Conservation (phyloP, 2,888 invertebrate genomes). For the Amblyjoppa proteus region DNA sequence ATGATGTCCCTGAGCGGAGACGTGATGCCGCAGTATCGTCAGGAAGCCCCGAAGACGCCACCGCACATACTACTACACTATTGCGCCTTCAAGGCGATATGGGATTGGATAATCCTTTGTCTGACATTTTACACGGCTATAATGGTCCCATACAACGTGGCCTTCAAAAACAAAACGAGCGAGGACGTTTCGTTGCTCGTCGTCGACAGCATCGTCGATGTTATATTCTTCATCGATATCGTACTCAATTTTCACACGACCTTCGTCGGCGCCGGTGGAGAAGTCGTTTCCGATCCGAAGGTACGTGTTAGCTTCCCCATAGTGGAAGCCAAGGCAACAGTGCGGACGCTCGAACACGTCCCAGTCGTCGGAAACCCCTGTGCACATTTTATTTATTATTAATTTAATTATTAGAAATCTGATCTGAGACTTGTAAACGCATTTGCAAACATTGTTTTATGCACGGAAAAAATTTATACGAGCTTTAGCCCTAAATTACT, state of each 20-base stretch:
- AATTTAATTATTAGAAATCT: too few species aligned
- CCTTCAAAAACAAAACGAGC: constrained; percentile 99
- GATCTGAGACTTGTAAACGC: too few species aligned
- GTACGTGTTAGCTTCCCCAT: constrained; percentile 84
- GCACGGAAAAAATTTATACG: too few species aligned
- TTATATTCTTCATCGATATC: constrained; percentile 99
- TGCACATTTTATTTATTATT: too few species aligned
- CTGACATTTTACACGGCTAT: constrained; percentile 99
- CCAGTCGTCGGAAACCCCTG: too few species aligned
- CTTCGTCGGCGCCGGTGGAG: constrained; percentile 98
- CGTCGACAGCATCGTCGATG: constrained; percentile 99
- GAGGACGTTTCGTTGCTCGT: constrained; percentile 97
- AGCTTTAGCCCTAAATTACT: too few species aligned
- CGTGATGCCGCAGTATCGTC: constrained; percentile 98
- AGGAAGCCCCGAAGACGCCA: constrained; percentile 99
- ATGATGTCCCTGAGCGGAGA: constrained; percentile 99
- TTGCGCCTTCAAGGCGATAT: constrained; percentile 99
- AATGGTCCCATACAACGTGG: constrained; percentile 99
- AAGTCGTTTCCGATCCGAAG: constrained; percentile 99
- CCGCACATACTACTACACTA: constrained; percentile 99
- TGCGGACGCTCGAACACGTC: too few species aligned
- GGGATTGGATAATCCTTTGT: constrained; percentile 99
- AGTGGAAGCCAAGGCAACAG: too few species aligned
- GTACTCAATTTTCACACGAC: constrained; percentile 99
- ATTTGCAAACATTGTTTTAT: too few species aligned